Evolutionary conservation across 1,140 invertebrate species (phyloP), one percentile per base, ranked within the genome.

Genomic region (Sinonovacula constricta): DNA sequence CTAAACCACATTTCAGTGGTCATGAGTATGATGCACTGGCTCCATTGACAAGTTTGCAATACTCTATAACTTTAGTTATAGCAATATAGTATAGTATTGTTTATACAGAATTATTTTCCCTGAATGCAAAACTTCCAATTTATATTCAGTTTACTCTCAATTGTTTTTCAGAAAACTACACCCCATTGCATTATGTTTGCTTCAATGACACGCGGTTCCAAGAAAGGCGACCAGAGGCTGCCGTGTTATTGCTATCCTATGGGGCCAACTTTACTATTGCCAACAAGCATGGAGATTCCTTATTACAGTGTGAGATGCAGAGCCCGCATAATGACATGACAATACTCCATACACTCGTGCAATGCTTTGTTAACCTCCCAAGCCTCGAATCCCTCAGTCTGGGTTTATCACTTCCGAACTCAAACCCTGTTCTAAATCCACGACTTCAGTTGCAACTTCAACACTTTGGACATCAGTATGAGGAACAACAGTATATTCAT

Each of bases 111-210:
- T n/a, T n/a, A n/a, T n/a, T n/a, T n/a, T n/a, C n/a, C n/a, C n/a
- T n/a, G n/a, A n/a, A n/a, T n/a, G n/a, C n/a, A n/a, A n/a, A n/a
- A n/a, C n/a, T n/a, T n/a, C n/a, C n/a, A n/a, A n/a, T n/a, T n/a
- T n/a, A n/a, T n/a, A n/a, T n/a, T n/a, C n/a, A n/a, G n/a, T n/a
- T n/a, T n/a, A n/a, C n/a, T n/a, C n/a, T n/a, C n/a, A n/a, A n/a
- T n/a, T n/a, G n/a, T n/a, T n/a, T n/a, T n/a, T n/a, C 70, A 89
- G 87, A 67, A 57, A 66, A 81, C 22, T 80, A 82, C 18, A 82
- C 84, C 10, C 88, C 89, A 5, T 72, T 90, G n/a, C 88, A 90
- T 57, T 90, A 89, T 78, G 88, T 87, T 1, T 83, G 85, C 78
- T 90, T 90, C 63, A 84, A 82, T 78, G 88, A 88, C 14, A 77